Base-by-base conservation (phyloP, 2,888 invertebrate species). In the Synanthedon myopaeformis region DNA sequence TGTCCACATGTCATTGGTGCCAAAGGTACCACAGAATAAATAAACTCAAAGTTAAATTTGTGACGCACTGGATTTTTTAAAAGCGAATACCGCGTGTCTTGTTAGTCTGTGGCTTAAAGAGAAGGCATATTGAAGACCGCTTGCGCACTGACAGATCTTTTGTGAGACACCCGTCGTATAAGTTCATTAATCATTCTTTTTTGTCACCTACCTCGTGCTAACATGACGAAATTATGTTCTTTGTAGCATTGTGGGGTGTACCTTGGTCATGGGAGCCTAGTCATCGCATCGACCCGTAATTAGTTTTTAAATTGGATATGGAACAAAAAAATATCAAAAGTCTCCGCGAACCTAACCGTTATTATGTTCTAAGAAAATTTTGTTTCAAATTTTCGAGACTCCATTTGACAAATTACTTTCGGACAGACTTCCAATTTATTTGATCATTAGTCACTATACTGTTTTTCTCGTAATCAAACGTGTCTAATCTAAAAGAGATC, bases 251-350 rank as follows among this genome's bases (percentile, higher is more conserved):
- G 72, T 72, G 70, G 80, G 81, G 78, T 74, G 76, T 72, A 77
- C 66, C 76, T 76, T 70, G 71, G 69, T 70, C 76, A 74, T 76
- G 75, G 72, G 72, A 71, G 77, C 71, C 81, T 79, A 83, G 82
- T 82, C 83, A 79, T 79, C 75, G 72, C 61, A 56, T 57, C 68
- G 70, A 70, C 69, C 71, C 75, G 75, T 86, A 82, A 87, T 87
- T 86, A 87, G 82, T 82, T 87, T 85, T 83, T 79, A 83, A 84
- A 86, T 87, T 86, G 85, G 85, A 79, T 76, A 69, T 63, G 61
- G 55, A 67, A 73, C 75, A 76, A 81, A 83, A 73, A 83, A 84
- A 75, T 72, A 72, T 70, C 68, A 74, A 73, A 78, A 76, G 76
- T 78, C 76, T 69, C 78, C 79, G 76, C 75, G 68, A 69, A 70